Base-by-base conservation (phyloP, 1,140 invertebrate species). In the Diorhabda carinulata region DNA sequence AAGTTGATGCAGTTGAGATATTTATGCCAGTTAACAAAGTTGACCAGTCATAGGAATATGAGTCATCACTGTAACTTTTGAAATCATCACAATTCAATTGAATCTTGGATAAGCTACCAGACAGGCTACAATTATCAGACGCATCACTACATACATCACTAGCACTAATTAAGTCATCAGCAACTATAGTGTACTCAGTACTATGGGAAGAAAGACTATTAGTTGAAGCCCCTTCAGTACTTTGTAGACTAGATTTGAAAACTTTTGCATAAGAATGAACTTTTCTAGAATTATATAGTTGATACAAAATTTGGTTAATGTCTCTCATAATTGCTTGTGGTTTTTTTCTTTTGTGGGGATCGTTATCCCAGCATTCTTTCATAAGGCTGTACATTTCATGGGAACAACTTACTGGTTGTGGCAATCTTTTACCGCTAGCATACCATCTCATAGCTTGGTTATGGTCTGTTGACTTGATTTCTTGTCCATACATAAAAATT, bases 311-410 rank as follows among this genome's bases (percentile, higher is more conserved):
- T 80, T 92, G 90, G 81, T 92, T 91, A 59, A 93, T 88, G 82
- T 94, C 92, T 82, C 92, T 85, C 86, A 92, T 90, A 71, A 93
- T 88, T 57, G 88, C 88, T 80, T 94, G 92, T 58, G 92, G 91
- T 72, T 89, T 87, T 79, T 91, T 92, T 8, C 91, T 82, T 25
- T 82, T 81, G 43, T 88, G 86, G 3, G 89, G 89, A 75, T 92
- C 87, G 40, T 87, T 79, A 67, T 89, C 86, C 97, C 97, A 99
- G 76, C 96, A 96, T 74, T 93, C 90, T 10, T 84, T 81, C 87
- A 98, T 96, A 40, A 98, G 83, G 70, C 86, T 83, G 80, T 92
- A 96, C 61, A 99, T 90, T 76, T 93, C 91, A 3, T 81, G 70
- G 10, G 95, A 93, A 81, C 95, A 98, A 5, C 84, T 83, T 71